phyloP scores from a whole-genome alignment of 2,888 invertebrate genomes.

The Drosophila mimica region DNA sequence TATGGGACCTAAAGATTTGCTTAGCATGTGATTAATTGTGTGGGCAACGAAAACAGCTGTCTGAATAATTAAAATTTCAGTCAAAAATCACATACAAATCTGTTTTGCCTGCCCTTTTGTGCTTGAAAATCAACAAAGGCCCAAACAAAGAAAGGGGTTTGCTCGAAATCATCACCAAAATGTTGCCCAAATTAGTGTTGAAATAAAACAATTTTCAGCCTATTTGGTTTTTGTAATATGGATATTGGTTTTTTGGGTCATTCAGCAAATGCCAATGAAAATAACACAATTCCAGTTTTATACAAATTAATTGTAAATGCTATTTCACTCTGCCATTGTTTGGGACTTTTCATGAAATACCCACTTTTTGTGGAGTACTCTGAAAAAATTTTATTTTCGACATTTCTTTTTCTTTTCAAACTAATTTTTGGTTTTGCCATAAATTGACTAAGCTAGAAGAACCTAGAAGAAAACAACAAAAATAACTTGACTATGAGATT shows the following conservation, averaged over 20 bases:
- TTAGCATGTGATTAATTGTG: slow-evolving; percentile 68
- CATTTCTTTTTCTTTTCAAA: neutral
- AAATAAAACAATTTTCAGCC: slow-evolving; percentile 73
- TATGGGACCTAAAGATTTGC: slow-evolving; percentile 42
- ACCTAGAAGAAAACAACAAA: neutral
- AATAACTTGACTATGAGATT: neutral
- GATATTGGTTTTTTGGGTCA: slow-evolving; percentile 57
- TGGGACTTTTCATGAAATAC: neutral
- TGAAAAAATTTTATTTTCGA: neutral
- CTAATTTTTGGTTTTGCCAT: neutral
- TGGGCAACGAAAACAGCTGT: slow-evolving; percentile 61
- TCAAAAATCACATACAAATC: slow-evolving; percentile 68
- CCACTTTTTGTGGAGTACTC: neutral
- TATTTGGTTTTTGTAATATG: slow-evolving; percentile 54
- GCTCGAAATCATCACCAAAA: slow-evolving; percentile 70
- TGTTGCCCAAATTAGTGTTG: slow-evolving; percentile 66
- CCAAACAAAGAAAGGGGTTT: slow-evolving; percentile 29
- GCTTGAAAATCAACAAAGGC: slow-evolving; percentile 48
- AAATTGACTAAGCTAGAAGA: neutral
- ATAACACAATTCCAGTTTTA: slow-evolving; percentile 40
- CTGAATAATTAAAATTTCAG: slow-evolving; percentile 71
- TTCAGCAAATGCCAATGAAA: slow-evolving; percentile 47
- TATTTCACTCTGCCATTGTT: neutral
- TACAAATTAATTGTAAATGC: slow-evolving; percentile 29
- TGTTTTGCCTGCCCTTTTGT: slow-evolving; percentile 45